phyloP scores from a whole-genome alignment of 2,888 invertebrate species.

The Choreutis nemorana region DNA sequence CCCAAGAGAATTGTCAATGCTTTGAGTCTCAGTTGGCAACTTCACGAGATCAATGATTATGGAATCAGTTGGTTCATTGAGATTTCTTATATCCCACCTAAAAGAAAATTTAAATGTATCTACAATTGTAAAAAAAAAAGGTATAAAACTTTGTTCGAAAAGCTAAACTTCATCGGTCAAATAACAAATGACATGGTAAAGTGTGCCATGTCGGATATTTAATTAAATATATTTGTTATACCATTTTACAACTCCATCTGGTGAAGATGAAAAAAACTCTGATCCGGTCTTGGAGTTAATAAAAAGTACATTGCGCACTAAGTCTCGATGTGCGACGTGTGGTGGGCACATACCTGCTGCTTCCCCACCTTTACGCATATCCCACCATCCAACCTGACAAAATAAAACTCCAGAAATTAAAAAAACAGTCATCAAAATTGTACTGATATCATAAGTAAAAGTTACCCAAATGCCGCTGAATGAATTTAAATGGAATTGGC shows the following conservation, averaged over 20 bases:
- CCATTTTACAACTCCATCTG: constrained; percentile 91
- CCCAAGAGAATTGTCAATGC: constrained; percentile 68
- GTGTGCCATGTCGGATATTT: not conserved
- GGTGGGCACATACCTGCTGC: constrained; percentile 81
- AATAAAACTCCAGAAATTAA: constrained; percentile 2
- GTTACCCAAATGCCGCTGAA: too few species aligned
- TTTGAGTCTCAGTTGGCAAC: constrained; percentile 62
- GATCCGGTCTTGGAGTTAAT: constrained; percentile 94
- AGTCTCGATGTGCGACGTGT: constrained; percentile 87
- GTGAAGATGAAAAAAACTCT: constrained; percentile 93
- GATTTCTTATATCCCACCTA: constrained; percentile 80
- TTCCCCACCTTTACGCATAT: constrained; percentile 82
- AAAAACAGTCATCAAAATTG: too few species aligned
- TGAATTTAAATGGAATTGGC: too few species aligned
- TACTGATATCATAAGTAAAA: too few species aligned
- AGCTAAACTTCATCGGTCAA: constrained; percentile 2
- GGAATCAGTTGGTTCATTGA: constrained; percentile 72
- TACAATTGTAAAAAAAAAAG: not conserved
- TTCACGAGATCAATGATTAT: constrained; percentile 75
- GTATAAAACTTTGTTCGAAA: constrained; percentile 1
- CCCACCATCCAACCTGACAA: constrained; percentile 78
- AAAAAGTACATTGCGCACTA: constrained; percentile 88
- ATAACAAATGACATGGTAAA: not conserved
- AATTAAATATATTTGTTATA: constrained; percentile 15
- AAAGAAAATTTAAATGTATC: constrained; percentile 5